Base-by-base conservation (phyloP, 2,113 vertebrate species). In the Oncorhynchus gorbuscha region DNA sequence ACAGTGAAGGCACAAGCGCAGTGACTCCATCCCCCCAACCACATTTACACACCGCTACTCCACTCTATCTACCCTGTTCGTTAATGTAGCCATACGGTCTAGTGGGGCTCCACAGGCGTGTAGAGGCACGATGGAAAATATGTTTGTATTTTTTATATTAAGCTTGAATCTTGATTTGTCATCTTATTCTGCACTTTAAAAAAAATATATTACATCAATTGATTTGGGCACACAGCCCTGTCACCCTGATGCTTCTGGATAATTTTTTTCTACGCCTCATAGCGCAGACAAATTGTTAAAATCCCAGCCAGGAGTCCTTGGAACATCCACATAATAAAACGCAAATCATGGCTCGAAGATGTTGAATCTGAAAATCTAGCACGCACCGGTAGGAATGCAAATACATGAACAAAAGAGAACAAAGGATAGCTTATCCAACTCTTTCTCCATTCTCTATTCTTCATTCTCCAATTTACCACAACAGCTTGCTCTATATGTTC, bases 351-450 rank as follows among this genome's bases (percentile, higher is more conserved):
- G 8, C 18, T 62, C 8, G n/a, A 62, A 62, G 18, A 16, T 62
- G 59, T 24, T 62, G 59, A 62, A 62, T 22, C 5, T 62, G 18
- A 62, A 62, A 62, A 62, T 62, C 59, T 22, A 62, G 16, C n/a
- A 22, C 5, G 18, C 13, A 45, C 39, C 9, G 12, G 8, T 62
- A 62, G 59, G 59, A 62, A 62, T 62, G n/a, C n/a, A 62, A 30
- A 28, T 55, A 55, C 51, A 18, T 18, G 72, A 22, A 39, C 30
- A 35, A 49, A 55, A 45, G 51, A 70, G 76, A 76, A 82, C 73
- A 82, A 82, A 69, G 76, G 77, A 22, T 45, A 49, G 32, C 66
- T 58, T 39, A 24, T 68, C 32, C 3, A 22, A 73, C 45, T n/a
- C 18, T 20, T 45, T 20, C 14, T 69, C 66, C 65, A 9, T 45